These are phyloP conservation scores for Anas platyrhynchos DNA, from an alignment of 2,113 vertebrate species.

Conservation along the genomic window DNA sequence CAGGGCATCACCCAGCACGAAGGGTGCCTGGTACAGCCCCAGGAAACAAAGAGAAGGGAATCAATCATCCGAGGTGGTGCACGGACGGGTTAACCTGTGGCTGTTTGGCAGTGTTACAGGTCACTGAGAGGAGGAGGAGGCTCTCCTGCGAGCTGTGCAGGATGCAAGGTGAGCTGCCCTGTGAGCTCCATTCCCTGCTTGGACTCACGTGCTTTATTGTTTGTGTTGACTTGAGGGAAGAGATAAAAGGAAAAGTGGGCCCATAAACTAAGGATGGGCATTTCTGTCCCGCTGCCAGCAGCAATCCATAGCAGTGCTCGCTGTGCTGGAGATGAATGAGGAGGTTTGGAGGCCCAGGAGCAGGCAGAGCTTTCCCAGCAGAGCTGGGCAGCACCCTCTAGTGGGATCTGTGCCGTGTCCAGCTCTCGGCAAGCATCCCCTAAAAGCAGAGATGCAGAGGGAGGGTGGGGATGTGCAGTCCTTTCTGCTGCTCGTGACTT, in stretches of 20 bases:
- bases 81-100: neutral
- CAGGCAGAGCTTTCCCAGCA: neutral
- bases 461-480: neutral
- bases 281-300: neutral
- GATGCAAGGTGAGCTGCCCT: neutral
- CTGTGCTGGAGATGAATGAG: neutral
- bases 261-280: neutral
- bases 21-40: neutral
- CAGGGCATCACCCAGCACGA: neutral
- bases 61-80: neutral
- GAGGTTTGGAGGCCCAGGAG: neutral
- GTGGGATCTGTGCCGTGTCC: neutral
- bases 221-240: neutral
- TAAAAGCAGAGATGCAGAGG: accelerated
- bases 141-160: neutral
- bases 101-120: no score
- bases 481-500: neutral
- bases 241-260: neutral
- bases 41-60: neutral
- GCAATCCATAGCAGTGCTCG: accelerated
- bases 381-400: slow-evolving; percentile 40
- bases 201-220: accelerated
- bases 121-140: neutral
- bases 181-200: accelerated
- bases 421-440: neutral